Base-by-base conservation (phyloP, 2,888 invertebrate genomes). In the Coleophora deauratella region DNA sequence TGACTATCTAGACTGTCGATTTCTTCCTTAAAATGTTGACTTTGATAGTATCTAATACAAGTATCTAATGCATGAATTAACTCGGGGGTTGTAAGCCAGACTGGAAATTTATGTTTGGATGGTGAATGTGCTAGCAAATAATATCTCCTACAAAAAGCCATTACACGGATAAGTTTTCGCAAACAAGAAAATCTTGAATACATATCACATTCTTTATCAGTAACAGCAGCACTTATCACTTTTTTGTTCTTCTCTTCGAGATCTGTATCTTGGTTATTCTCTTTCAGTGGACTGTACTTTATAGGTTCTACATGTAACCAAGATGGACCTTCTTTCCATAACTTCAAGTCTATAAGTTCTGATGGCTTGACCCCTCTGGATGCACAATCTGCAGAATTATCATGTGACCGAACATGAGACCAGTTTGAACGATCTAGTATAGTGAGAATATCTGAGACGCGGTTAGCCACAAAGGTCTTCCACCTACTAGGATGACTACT, bases 341-440 rank as follows among this genome's bases (percentile, higher is more conserved):
- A n/a, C n/a, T n/a, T n/a, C n/a, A n/a, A n/a, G n/a, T n/a, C n/a
- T n/a, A n/a, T n/a, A n/a, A n/a, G n/a, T n/a, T n/a, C n/a, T n/a
- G n/a, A n/a, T n/a, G n/a, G n/a, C n/a, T n/a, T n/a, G n/a, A n/a
- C n/a, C n/a, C n/a, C n/a, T n/a, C n/a, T n/a, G n/a, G n/a, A n/a
- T n/a, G n/a, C n/a, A n/a, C n/a, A n/a, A 13, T n/a, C n/a, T n/a
- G n/a, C n/a, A n/a, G n/a, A n/a, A n/a, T n/a, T n/a, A n/a, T n/a
- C n/a, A n/a, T n/a, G 6, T 2, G 40, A n/a, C 8, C 1, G 2
- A 2, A 40, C 35, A 35, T 40, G 35, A 6, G 2, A 6, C 40
- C 40, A 40, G 30, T 40, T 33, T 6, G 15, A 21, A 12, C 9
- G 3, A 12, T 38, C 38, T 12, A n/a, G n/a, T n/a, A n/a, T n/a